Evolutionary conservation across 1,140 invertebrate species (phyloP).

Genomic region (Drosophila ogumai): DNA sequence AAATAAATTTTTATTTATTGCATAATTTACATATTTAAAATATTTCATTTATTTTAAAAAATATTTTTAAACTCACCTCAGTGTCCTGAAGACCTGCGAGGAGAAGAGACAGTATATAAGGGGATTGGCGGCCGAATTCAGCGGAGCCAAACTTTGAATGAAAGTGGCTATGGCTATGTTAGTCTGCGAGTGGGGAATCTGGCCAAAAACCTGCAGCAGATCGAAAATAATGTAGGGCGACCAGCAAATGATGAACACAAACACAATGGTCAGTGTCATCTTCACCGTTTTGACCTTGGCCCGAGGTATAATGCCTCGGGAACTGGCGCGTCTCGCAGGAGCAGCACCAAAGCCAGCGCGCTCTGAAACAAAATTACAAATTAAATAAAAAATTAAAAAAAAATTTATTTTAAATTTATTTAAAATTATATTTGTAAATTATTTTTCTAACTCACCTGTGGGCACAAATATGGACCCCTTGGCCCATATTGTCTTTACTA

Average conservation of each 20-base stretch:
- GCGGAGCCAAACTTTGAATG: constrained; percentile 95
- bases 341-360: constrained; percentile 85
- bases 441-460: constrained; percentile 63
- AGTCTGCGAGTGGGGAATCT: constrained; percentile 92
- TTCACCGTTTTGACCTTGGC: constrained; percentile 99
- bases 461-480: constrained; percentile 87
- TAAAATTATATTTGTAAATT: background rate
- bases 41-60: background rate
- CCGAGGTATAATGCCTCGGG: constrained; percentile 94
- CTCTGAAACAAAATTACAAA: constrained; percentile 29
- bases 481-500: constrained; percentile 96
- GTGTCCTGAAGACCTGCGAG: constrained; percentile 93
- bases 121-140: constrained; percentile 97
- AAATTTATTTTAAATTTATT: background rate
- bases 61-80: constrained; percentile 88
- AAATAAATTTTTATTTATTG: too few species aligned
- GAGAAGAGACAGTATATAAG: constrained; percentile 98
- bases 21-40: background rate
- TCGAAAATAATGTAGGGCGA: constrained; percentile 98
- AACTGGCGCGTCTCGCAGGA: constrained; percentile 89
- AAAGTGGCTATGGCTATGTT: constrained; percentile 94
- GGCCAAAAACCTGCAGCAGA: constrained; percentile 94
- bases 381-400: background rate
- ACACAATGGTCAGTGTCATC: constrained; percentile 98
- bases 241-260: constrained; percentile 98